Percentiles rank a stretch among this genome's conserved stretches.
phyloP scores from a whole-genome alignment of 2,888 invertebrate genomes.

The Plebejus anna region DNA sequence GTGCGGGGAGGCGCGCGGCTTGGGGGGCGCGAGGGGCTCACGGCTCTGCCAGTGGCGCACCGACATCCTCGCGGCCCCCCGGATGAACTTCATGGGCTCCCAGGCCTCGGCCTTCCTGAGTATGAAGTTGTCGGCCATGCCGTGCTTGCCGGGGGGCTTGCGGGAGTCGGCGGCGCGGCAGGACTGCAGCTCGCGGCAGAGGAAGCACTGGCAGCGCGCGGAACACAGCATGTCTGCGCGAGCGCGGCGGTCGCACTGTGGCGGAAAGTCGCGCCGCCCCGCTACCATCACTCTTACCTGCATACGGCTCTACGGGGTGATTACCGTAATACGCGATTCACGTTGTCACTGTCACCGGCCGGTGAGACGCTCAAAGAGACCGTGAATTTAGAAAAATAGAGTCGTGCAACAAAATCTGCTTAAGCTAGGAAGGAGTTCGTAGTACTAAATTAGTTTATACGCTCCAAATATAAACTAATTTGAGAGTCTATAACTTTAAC shows the following conservation, averaged over 20 bases:
- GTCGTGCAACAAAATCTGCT: neutral
- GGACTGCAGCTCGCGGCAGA: slow-evolving; percentile 86
- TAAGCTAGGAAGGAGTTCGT: too few relatives aligned
- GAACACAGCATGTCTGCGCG: slow-evolving; percentile 83
- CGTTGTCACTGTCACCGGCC: slow-evolving; percentile 33
- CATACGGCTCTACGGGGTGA: slow-evolving; percentile 39
- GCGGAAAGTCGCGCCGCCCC: slow-evolving; percentile 56
- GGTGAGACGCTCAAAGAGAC: neutral
- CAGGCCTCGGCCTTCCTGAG: slow-evolving; percentile 76
- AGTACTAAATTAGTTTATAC: neutral
- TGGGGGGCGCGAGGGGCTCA: slow-evolving; percentile 66
- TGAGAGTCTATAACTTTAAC: neutral
- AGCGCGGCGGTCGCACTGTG: slow-evolving; percentile 68
- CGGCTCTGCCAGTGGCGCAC: slow-evolving; percentile 77
- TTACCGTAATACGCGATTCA: slow-evolving; percentile 49
- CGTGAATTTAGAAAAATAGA: neutral
- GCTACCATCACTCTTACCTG: slow-evolving; percentile 44
- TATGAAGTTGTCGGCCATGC: slow-evolving; percentile 77
- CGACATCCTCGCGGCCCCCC: slow-evolving; percentile 73
- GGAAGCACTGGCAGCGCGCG: slow-evolving; percentile 86
- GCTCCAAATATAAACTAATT: neutral
- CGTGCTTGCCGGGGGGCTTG: slow-evolving; percentile 64
- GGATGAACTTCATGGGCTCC: slow-evolving; percentile 72
- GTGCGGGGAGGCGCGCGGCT: slow-evolving; percentile 59
- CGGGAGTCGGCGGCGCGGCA: slow-evolving; percentile 77